Evolutionary conservation across 1,140 invertebrate species (phyloP).

Genomic region (Lysiphlebus fabarum): DNA sequence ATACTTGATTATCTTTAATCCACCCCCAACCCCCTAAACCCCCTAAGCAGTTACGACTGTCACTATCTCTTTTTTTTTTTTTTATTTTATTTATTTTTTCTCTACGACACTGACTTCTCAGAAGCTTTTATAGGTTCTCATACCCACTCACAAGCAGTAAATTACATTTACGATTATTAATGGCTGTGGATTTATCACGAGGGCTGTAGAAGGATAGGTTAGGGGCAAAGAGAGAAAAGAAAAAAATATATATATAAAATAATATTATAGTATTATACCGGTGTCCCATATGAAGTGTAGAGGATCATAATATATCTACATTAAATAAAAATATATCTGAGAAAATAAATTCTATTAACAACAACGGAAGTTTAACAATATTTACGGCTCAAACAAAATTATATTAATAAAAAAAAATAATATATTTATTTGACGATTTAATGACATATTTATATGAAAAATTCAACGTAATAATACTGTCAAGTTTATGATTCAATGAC

Average conservation of each 20-base stretch:
- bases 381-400: no score
- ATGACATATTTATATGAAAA: no score
- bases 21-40: constrained; percentile 23
- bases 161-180: constrained; percentile 51
- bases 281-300: no score
- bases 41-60: no score
- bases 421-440: no score
- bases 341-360: constrained; percentile 39
- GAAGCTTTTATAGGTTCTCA: constrained; percentile 45
- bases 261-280: background rate
- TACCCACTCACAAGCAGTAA: constrained; percentile 33
- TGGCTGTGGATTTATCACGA: constrained; percentile 49
- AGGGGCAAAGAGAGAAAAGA: constrained; percentile 39
- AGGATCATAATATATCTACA: constrained; percentile 1
- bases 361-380: no score
- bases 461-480: no score
- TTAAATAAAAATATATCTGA: constrained; percentile 12
- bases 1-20: constrained; percentile 52
- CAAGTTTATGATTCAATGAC: no score
- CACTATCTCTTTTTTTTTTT: no score
- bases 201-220: constrained; percentile 41
- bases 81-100: no score
- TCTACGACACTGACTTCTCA: constrained; percentile 37
- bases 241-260: no score
- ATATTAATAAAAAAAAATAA: no score